phyloP scores from a whole-genome alignment of 2,888 invertebrate species.

The Silvanus unidentatus region DNA sequence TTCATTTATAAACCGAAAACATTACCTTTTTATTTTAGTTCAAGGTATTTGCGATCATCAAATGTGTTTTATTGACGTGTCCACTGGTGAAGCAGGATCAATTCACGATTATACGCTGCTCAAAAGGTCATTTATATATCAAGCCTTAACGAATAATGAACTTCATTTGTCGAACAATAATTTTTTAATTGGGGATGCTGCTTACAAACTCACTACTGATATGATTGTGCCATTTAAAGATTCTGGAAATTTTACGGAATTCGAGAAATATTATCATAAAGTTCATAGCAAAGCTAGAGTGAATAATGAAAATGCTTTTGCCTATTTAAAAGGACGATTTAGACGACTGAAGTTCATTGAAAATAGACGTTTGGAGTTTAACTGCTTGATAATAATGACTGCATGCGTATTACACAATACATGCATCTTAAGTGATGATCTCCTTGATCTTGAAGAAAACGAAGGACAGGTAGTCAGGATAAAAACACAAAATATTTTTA shows the following conservation, averaged over 20 bases:
- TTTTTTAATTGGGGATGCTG: slow-evolving; percentile 18
- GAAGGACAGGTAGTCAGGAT: not conserved
- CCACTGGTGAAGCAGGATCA: slow-evolving; percentile 21
- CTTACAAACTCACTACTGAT: slow-evolving; percentile 13
- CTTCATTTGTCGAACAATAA: slow-evolving; percentile 8
- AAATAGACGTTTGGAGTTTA: slow-evolving; percentile 14
- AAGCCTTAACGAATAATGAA: not conserved
- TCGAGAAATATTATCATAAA: slow-evolving; percentile 14
- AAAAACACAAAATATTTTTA: too few species aligned
- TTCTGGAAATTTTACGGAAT: slow-evolving; percentile 3
- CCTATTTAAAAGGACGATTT: slow-evolving; percentile 18
- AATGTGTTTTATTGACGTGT: slow-evolving; percentile 17
- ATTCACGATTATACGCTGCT: slow-evolving; percentile 15
- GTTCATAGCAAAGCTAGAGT: slow-evolving; percentile 11
- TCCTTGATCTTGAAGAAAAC: not conserved
- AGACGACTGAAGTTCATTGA: slow-evolving; percentile 15
- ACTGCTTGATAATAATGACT: slow-evolving; percentile 9
- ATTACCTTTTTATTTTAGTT: slow-evolving; percentile 17
- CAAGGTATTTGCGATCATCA: slow-evolving; percentile 19
- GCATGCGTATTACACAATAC: slow-evolving; percentile 14
- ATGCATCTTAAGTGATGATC: slow-evolving; percentile 10
- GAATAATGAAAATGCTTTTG: slow-evolving; percentile 18
- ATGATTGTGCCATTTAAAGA: slow-evolving; percentile 17
- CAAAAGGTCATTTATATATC: slow-evolving; percentile 13
- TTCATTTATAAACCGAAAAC: slow-evolving; percentile 21